A percentile compares a stretch with the other conserved stretches of the same genome.
phyloP scores from a whole-genome alignment of 1,140 invertebrate genomes.

The Aphaenogaster rudis region DNA sequence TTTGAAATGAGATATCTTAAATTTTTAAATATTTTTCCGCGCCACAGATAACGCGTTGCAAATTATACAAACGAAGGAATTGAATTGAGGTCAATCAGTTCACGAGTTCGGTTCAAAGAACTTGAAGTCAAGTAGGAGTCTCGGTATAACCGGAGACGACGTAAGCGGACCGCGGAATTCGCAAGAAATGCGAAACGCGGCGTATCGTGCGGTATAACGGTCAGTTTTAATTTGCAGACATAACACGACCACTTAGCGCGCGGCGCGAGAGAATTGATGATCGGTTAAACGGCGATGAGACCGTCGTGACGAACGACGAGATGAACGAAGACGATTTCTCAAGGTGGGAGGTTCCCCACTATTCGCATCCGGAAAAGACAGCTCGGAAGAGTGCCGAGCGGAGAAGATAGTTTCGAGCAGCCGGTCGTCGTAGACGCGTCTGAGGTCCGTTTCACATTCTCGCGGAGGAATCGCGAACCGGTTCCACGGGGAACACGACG shows the following conservation, averaged over 20 bases:
- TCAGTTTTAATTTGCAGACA: slow-evolving; percentile 19
- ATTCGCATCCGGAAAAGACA: slow-evolving; percentile 27
- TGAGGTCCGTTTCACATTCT: background rate
- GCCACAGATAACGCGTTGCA: background rate
- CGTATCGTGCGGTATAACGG: background rate
- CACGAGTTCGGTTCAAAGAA: background rate
- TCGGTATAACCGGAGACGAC: background rate
- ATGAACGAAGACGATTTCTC: background rate
- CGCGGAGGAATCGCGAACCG: slow-evolving; percentile 30
- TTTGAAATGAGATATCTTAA: background rate
- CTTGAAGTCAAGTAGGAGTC: background rate
- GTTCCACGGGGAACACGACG: slow-evolving; percentile 3
- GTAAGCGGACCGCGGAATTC: background rate
- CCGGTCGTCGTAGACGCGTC: slow-evolving; percentile 1
- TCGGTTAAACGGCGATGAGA: background rate
- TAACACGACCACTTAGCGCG: slow-evolving; percentile 13
- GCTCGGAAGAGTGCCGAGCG: slow-evolving; percentile 28
- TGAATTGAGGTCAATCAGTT: background rate
- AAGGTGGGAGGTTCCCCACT: slow-evolving; percentile 64
- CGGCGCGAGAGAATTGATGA: slow-evolving; percentile 14
- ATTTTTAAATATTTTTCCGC: background rate
- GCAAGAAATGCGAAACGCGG: background rate
- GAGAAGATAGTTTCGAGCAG: slow-evolving; percentile 56
- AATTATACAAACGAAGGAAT: background rate
- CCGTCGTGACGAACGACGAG: background rate